Evolutionary conservation across 2,888 invertebrate genomes (phyloP).

Genomic region (Leucoma salicis): DNA sequence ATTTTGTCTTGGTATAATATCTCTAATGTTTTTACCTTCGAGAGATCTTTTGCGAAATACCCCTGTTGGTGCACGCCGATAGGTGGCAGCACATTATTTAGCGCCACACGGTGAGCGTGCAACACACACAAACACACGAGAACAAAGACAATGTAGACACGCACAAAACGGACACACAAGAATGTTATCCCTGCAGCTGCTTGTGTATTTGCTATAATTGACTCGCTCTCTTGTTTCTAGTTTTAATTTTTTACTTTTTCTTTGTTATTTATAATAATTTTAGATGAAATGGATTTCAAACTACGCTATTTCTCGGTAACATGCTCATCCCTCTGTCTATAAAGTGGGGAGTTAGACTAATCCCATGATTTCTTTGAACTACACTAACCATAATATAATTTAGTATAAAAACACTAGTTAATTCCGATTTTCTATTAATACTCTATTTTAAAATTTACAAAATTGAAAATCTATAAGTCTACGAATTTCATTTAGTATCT

Average conservation of each 20-base stretch:
- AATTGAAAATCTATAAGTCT: constrained; percentile 52
- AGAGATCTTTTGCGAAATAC: constrained; percentile 98
- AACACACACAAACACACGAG: constrained; percentile 83
- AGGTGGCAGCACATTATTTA: constrained; percentile 75
- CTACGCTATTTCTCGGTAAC: constrained; percentile 62
- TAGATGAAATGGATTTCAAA: constrained; percentile 46
- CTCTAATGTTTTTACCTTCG: constrained; percentile 91
- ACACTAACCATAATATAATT: constrained; percentile 56
- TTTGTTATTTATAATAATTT: constrained; percentile 24
- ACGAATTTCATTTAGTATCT: constrained; percentile 50
- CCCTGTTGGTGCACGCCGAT: constrained; percentile 85
- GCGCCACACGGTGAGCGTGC: constrained; percentile 82
- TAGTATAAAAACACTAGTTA: constrained; percentile 51
- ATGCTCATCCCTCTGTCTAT: constrained; percentile 74
- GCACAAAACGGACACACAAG: constrained; percentile 80
- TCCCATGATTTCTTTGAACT: constrained; percentile 46
- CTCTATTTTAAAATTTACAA: constrained; percentile 44
- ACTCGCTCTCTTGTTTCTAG: constrained; percentile 32
- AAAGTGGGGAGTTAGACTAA: constrained; percentile 62
- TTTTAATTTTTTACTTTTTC: constrained; percentile 29
- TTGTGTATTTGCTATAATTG: constrained; percentile 81
- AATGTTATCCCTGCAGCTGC: constrained; percentile 66
- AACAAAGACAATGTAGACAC: constrained; percentile 83
- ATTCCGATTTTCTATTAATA: constrained; percentile 49
- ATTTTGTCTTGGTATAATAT: constrained; percentile 60